Percentiles rank a stretch among this genome's conserved stretches.
These are phyloP conservation scores for Pithys albifrons DNA, from an alignment of 2,113 vertebrate genomes.

Conservation along the genomic window DNA sequence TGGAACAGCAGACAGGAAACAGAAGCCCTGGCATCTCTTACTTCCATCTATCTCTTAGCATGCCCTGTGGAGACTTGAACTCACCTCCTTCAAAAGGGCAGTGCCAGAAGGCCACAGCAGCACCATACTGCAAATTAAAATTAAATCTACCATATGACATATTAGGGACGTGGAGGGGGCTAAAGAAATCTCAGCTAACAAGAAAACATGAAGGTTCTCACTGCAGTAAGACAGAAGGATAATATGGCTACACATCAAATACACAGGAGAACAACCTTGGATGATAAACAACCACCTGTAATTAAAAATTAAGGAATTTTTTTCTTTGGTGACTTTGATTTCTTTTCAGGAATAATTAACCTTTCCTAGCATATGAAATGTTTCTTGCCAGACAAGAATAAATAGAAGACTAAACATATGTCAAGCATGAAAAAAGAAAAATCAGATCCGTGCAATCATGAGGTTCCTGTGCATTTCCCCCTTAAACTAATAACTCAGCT, in stretches of 20 bases:
- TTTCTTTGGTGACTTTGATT: conserved; percentile 26
- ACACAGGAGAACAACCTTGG: neutral
- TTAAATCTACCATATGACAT: neutral
- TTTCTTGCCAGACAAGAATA: conserved; percentile 41
- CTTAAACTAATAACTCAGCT: conserved; percentile 4
- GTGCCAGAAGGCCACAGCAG: neutral
- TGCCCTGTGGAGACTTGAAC: neutral
- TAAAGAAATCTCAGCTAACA: neutral
- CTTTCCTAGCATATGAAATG: conserved; percentile 9
- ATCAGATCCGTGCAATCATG: neutral
- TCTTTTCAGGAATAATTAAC: conserved; percentile 48
- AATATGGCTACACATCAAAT: neutral
- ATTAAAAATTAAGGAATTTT: neutral
- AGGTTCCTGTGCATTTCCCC: neutral
- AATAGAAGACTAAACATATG: neutral
- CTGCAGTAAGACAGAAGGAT: neutral
- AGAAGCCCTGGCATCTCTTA: neutral
- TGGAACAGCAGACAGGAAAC: neutral
- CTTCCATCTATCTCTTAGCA: neutral
- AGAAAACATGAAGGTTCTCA: neutral
- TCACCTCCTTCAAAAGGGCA: neutral
- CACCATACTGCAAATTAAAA: neutral
- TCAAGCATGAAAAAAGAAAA: conserved; percentile 9
- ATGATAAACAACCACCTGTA: neutral
- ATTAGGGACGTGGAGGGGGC: neutral